Base-by-base conservation (phyloP, 2,888 invertebrate genomes). In the Pterostichus niger region DNA sequence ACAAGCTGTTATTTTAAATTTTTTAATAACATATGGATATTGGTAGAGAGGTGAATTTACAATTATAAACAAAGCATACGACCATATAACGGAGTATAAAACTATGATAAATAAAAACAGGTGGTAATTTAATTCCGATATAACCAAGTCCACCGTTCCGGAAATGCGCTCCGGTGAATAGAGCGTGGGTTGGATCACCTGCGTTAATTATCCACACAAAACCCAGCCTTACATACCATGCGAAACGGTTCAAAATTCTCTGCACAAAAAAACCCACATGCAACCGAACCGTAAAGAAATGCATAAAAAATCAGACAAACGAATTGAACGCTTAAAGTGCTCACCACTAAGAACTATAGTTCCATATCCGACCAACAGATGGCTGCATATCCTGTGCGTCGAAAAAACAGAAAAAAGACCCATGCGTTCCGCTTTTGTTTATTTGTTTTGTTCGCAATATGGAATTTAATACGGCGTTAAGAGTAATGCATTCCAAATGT, bases 401-500 rank as follows among this genome's bases (percentile, higher is more conserved):
- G 40, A 68, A 73, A 73, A 40, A 40, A 40, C 40, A 7, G 40
- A 52, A 75, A 24, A 75, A 13, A 75, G 33, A 75, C 24, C 75
- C 52, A 52, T 64, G 64, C 64, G 64, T 64, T 64, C 31, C 24
- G 31, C 33, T 64, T 64, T 64, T 64, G 64, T 64, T 61, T 56
- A 15, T 24, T 59, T 52, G 75, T 75, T 75, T 49, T 49, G 49
- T 49, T 75, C 17, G 49, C 49, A 52, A 75, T 75, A 75, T 75
- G 52, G 75, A 49, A 75, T 75, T 75, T 75, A 75, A 75, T 75
- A 75, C 52, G 33, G 52, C 75, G 31, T 24, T 75, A 75, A 75
- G 75, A 75, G 13, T 33, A 75, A 75, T 75, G 75, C 52, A 33
- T 33, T 35, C 64, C 35, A 64, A 64, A 64, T 64, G 64, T 64